These are phyloP conservation scores for Caretta caretta DNA, from an alignment of 2,113 vertebrate species.

Conservation along the genomic window DNA sequence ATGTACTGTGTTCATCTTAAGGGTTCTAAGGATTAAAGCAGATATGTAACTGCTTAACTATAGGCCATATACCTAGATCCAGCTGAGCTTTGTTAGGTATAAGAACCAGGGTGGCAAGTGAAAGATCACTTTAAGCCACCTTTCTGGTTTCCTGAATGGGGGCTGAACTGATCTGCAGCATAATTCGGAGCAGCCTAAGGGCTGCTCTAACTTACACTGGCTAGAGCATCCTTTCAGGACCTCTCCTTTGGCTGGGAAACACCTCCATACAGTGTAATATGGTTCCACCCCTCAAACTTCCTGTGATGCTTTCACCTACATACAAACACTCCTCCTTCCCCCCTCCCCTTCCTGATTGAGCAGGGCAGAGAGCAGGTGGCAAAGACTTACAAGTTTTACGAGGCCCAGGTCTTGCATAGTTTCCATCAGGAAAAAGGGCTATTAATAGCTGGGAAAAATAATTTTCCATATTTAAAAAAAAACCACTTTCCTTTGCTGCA, in stretches of 20 bases:
- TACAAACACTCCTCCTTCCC: neutral
- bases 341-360: neutral
- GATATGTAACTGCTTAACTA: neutral
- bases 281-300: neutral
- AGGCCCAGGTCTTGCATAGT: neutral
- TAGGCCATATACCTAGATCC: neutral
- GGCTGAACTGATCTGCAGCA: neutral
- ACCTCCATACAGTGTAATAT: neutral
- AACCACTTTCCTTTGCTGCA: fast-evolving
- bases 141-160: neutral
- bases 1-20: neutral
- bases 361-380: neutral
- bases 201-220: neutral
- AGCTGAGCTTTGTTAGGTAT: neutral
- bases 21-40: neutral
- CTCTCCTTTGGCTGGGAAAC: neutral
- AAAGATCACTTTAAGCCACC: neutral
- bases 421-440: neutral
- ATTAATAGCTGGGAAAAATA: neutral
- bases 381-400: neutral
- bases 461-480: fast-evolving
- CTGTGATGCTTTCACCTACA: neutral
- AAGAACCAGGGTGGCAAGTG: neutral
- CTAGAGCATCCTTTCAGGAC: neutral
- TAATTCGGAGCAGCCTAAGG: neutral